Evolutionary conservation across 1,140 invertebrate species (phyloP).

Genomic region (Brachionus paranguensis): DNA sequence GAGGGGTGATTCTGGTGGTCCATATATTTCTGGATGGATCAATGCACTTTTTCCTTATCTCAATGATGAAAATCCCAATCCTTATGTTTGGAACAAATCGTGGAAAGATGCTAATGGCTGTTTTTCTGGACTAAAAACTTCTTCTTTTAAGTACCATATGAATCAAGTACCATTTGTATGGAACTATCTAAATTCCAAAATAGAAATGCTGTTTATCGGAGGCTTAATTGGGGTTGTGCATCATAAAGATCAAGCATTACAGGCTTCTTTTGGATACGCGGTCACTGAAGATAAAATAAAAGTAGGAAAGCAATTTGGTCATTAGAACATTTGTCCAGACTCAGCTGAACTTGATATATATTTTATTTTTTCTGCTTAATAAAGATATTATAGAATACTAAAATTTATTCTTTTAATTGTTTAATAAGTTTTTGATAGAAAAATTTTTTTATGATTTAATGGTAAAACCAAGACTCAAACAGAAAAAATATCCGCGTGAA

Average conservation of each 20-base stretch:
- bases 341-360: neutral
- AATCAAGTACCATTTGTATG: slow-evolving; percentile 38
- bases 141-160: slow-evolving; percentile 30
- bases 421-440: no score
- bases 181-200: slow-evolving; percentile 3
- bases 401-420: neutral
- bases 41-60: slow-evolving; percentile 33
- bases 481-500: slow-evolving; percentile 1
- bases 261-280: slow-evolving; percentile 19
- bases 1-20: neutral
- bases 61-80: neutral
- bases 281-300: slow-evolving; percentile 4
- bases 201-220: slow-evolving; percentile 26
- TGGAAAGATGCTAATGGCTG: neutral
- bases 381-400: neutral
- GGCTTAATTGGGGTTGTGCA: neutral
- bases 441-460: neutral
- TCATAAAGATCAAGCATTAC: neutral
- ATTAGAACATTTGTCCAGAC: neutral
- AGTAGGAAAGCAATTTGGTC: neutral
- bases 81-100: neutral
- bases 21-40: slow-evolving; percentile 22
- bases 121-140: neutral
- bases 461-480: slow-evolving; percentile 24
- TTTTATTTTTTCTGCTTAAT: neutral